phyloP scores from a whole-genome alignment of 2,888 invertebrate genomes.

The Camptogramma bilineatum region DNA sequence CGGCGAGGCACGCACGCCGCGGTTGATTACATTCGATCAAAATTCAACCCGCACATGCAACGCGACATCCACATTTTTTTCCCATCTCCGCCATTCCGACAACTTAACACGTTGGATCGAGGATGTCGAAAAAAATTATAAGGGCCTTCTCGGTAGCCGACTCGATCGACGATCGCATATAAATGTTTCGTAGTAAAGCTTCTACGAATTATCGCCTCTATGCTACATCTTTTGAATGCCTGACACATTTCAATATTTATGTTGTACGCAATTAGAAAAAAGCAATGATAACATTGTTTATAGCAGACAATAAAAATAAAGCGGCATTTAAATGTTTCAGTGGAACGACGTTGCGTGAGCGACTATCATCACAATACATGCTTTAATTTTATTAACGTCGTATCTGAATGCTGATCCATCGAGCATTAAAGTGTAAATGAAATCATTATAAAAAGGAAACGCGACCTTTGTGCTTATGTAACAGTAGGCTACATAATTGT shows the following conservation, averaged over 20 bases:
- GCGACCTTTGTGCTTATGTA: slow-evolving; percentile 54
- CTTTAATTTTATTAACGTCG: slow-evolving; percentile 55
- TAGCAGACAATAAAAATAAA: slow-evolving; percentile 51
- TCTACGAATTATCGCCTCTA: slow-evolving; percentile 53
- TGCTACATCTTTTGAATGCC: slow-evolving; percentile 48
- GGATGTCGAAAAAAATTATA: slow-evolving; percentile 66
- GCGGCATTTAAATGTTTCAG: slow-evolving; percentile 46
- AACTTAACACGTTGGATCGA: slow-evolving; percentile 67
- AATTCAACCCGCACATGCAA: slow-evolving; percentile 64
- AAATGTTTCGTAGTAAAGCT: slow-evolving; percentile 56
- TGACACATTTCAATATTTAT: slow-evolving; percentile 45
- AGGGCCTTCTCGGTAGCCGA: slow-evolving; percentile 54
- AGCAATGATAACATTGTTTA: slow-evolving; percentile 53
- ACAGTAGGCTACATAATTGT: slow-evolving; percentile 51
- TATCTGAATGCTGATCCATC: slow-evolving; percentile 51
- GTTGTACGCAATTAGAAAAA: slow-evolving; percentile 53
- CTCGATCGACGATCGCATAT: slow-evolving; percentile 56
- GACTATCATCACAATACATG: slow-evolving; percentile 56
- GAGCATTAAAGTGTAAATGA: slow-evolving; percentile 61
- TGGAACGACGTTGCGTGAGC: slow-evolving; percentile 53
- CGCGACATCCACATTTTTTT: slow-evolving; percentile 61
- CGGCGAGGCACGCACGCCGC: slow-evolving; percentile 45
- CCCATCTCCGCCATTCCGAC: slow-evolving; percentile 61
- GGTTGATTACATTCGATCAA: slow-evolving; percentile 56
- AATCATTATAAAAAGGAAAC: slow-evolving; percentile 60